phyloP scores from a whole-genome alignment of 1,140 invertebrate species.

The Brachionus rubens region DNA sequence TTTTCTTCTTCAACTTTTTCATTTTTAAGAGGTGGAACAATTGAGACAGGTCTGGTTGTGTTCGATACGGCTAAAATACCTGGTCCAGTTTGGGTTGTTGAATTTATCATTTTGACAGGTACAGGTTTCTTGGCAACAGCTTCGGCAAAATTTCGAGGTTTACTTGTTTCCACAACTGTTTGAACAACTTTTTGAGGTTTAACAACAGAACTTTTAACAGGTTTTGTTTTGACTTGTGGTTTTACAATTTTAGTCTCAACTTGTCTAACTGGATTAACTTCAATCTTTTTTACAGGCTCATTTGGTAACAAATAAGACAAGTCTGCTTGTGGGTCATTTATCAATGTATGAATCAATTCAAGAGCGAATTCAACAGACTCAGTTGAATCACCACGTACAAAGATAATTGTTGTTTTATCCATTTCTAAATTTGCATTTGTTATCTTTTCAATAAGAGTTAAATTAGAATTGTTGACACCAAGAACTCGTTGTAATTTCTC shows the following conservation, averaged over 20 bases:
- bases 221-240: neutral
- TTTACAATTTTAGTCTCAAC: neutral
- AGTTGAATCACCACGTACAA: neutral
- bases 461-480: neutral
- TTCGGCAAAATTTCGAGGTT: constrained; percentile 24
- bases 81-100: neutral
- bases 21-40: constrained; percentile 13
- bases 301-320: neutral
- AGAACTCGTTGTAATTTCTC: neutral
- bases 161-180: neutral
- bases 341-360: constrained; percentile 3
- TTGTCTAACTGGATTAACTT: neutral
- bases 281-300: neutral
- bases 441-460: neutral
- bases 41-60: neutral
- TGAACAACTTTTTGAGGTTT: neutral
- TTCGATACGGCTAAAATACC: neutral
- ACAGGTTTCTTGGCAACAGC: constrained; percentile 15
- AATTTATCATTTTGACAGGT: neutral
- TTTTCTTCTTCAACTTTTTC: constrained; percentile 2
- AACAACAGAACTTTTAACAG: neutral
- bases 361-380: constrained; percentile 19
- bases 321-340: constrained; percentile 10
- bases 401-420: neutral
- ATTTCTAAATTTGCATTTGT: constrained; percentile 2